A percentile compares a stretch with the other conserved stretches of the same genome.
These are phyloP conservation scores for Amphipyra tragopoginis DNA, from an alignment of 2,888 invertebrate species.

Conservation along the genomic window DNA sequence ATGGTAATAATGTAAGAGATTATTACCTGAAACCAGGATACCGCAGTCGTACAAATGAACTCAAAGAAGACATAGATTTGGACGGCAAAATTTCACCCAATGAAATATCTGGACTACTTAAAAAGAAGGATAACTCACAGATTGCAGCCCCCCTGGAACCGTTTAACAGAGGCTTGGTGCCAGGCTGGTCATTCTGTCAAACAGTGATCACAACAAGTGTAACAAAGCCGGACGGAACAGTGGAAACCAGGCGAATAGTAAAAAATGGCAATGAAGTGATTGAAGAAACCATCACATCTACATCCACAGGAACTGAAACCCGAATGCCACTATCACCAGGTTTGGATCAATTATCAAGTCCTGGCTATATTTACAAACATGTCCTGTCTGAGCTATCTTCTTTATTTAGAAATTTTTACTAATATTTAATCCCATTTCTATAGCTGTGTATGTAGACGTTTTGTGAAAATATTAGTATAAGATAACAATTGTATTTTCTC, in stretches of 20 bases:
- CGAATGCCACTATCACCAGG: conserved; percentile 62
- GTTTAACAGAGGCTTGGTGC: conserved; percentile 75
- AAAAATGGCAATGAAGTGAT: conserved; percentile 82
- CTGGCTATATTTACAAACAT: conserved; percentile 68
- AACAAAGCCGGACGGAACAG: conserved; percentile 81
- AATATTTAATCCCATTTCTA: conserved; percentile 46
- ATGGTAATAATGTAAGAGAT: conserved; percentile 76
- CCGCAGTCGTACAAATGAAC: conserved; percentile 66
- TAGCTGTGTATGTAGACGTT: conserved; percentile 40
- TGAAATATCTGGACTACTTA: conserved; percentile 82
- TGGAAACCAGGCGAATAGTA: conserved; percentile 81
- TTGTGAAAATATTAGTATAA: conserved; percentile 44
- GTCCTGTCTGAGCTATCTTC: conserved; percentile 76
- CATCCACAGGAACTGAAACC: conserved; percentile 59
- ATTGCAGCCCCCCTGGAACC: conserved; percentile 56
- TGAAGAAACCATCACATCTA: conserved; percentile 77
- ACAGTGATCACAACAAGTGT: conserved; percentile 85
- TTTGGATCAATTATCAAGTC: conserved; percentile 67
- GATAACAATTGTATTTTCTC: conserved; percentile 43
- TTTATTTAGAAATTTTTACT: conserved; percentile 79
- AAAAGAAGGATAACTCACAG: conserved; percentile 70
- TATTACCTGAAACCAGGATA: conserved; percentile 85
- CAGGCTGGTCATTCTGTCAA: conserved; percentile 79
- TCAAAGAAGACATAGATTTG: conserved; percentile 77
- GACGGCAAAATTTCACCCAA: conserved; percentile 84